Conservation (phyloP, 2,888 invertebrate genomes). For the Lochmaea capreae region DNA sequence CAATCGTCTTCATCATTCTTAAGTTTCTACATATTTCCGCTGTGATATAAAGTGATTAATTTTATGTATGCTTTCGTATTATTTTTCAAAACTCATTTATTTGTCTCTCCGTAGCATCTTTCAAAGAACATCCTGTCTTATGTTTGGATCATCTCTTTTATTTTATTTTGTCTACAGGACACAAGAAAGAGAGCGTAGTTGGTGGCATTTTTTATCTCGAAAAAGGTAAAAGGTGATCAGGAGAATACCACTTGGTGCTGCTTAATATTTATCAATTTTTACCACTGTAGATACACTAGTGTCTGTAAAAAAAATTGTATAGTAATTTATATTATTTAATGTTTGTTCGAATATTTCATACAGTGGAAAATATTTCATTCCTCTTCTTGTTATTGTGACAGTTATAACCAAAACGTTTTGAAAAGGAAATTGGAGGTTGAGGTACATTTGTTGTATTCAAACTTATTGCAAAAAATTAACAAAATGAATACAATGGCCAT, state of each 20-base stretch:
- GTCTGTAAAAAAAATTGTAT: too few species aligned
- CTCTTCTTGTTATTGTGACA: too few species aligned
- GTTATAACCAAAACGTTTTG: too few species aligned
- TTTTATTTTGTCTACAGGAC: slow-evolving; percentile 16
- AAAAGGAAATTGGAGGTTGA: too few species aligned
- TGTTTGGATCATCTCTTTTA: slow-evolving; percentile 29
- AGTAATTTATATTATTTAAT: too few species aligned
- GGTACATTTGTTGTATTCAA: too few species aligned
- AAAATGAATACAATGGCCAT: too few species aligned
- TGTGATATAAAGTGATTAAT: slow-evolving; percentile 38
- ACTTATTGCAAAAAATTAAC: too few species aligned
- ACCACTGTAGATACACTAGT: not conserved
- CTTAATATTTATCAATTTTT: not conserved
- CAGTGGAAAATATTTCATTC: too few species aligned
- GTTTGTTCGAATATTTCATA: too few species aligned
- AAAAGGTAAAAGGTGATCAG: not conserved
- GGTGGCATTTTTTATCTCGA: not conserved
- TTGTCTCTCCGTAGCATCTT: slow-evolving; percentile 44
- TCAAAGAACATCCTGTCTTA: slow-evolving; percentile 47
- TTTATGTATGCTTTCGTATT: slow-evolving; percentile 45
- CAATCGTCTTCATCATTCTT: slow-evolving; percentile 37
- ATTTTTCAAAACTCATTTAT: slow-evolving; percentile 48
- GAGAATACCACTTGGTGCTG: not conserved
- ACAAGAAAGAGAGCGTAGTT: not conserved
- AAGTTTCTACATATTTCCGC: slow-evolving; percentile 47